Percentiles rank a stretch among this genome's conserved stretches.
Conservation (phyloP, 2,797 vertebrate species). For the Hephaestus fuliginosus region DNA sequence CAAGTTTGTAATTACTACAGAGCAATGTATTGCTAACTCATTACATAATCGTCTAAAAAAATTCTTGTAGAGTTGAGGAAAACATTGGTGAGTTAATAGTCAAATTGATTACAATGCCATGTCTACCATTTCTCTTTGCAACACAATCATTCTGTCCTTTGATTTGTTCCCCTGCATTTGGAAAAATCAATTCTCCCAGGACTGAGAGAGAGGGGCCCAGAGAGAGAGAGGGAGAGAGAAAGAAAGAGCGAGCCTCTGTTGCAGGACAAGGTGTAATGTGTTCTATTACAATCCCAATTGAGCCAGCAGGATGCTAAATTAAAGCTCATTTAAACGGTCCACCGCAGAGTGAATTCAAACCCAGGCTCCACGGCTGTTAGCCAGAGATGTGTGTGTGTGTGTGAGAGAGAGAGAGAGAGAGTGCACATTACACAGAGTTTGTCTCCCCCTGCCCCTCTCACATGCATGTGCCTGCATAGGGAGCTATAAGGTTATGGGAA, state of each 20-base stretch:
- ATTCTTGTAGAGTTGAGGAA: slow-evolving; percentile 61
- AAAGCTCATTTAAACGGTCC: slow-evolving; percentile 78
- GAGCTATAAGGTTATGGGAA: slow-evolving; percentile 34
- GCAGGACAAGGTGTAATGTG: slow-evolving; percentile 80
- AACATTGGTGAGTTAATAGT: slow-evolving; percentile 78
- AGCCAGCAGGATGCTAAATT: slow-evolving; percentile 81
- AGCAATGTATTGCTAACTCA: slow-evolving; percentile 60
- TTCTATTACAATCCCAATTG: slow-evolving; percentile 80
- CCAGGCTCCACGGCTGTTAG: slow-evolving; percentile 64
- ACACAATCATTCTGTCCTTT: slow-evolving; percentile 80
- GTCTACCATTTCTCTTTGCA: slow-evolving; percentile 73
- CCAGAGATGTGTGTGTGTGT: slow-evolving; percentile 35
- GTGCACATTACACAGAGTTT: slow-evolving; percentile 39
- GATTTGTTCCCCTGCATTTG: slow-evolving; percentile 78
- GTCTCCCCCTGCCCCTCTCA: slow-evolving; percentile 35
- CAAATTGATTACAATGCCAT: slow-evolving; percentile 77
- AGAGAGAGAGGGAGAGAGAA: slow-evolving; percentile 32
- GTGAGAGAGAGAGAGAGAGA: slow-evolving; percentile 5
- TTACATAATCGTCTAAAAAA: slow-evolving; percentile 68
- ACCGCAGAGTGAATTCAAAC: slow-evolving; percentile 66
- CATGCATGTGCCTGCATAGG: slow-evolving; percentile 25
- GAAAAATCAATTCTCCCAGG: slow-evolving; percentile 82
- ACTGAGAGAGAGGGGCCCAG: slow-evolving; percentile 46
- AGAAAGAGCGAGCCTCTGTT: slow-evolving; percentile 61
- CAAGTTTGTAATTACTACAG: slow-evolving; percentile 68